A percentile compares a stretch with the other conserved stretches of the same genome.
These are phyloP conservation scores for Serrognathus titanus DNA, from an alignment of 2,888 invertebrate genomes.

Conservation along the genomic window DNA sequence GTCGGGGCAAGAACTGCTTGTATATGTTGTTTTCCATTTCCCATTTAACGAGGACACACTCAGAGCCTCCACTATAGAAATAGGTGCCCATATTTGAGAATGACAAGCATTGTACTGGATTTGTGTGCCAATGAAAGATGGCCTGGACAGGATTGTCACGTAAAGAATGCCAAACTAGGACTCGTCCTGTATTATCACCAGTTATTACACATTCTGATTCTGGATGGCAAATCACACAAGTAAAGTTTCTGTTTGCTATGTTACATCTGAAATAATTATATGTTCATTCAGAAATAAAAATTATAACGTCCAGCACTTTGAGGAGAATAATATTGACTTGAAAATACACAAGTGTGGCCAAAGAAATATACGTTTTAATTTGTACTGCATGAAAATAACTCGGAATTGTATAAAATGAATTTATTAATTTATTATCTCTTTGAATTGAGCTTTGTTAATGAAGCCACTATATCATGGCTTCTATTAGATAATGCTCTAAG, in stretches of 20 bases:
- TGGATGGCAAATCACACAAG: constrained; percentile 67
- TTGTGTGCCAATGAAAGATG: constrained; percentile 74
- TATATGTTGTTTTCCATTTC: constrained; percentile 51
- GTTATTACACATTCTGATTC: constrained; percentile 62
- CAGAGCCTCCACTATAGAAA: constrained; percentile 74
- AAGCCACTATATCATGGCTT: too few relatives aligned
- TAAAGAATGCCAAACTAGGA: constrained; percentile 61
- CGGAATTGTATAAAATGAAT: neutral
- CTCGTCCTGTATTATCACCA: constrained; percentile 64
- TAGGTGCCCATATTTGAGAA: constrained; percentile 64
- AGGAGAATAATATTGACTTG: too few relatives aligned
- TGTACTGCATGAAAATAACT: neutral
- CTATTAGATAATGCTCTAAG: too few relatives aligned
- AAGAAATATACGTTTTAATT: too few relatives aligned
- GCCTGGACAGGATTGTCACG: constrained; percentile 42
- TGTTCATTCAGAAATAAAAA: constrained; percentile 16
- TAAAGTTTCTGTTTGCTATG: constrained; percentile 46
- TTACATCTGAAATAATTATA: constrained; percentile 22
- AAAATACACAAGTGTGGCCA: too few relatives aligned
- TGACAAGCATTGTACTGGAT: constrained; percentile 62
- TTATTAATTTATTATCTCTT: neutral
- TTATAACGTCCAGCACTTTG: too few relatives aligned
- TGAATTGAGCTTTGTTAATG: too few relatives aligned
- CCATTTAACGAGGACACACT: constrained; percentile 78
- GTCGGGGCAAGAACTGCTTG: constrained; percentile 64